These are phyloP conservation scores for Geotrupes spiniger DNA, from an alignment of 2,888 invertebrate genomes.

Conservation along the genomic window DNA sequence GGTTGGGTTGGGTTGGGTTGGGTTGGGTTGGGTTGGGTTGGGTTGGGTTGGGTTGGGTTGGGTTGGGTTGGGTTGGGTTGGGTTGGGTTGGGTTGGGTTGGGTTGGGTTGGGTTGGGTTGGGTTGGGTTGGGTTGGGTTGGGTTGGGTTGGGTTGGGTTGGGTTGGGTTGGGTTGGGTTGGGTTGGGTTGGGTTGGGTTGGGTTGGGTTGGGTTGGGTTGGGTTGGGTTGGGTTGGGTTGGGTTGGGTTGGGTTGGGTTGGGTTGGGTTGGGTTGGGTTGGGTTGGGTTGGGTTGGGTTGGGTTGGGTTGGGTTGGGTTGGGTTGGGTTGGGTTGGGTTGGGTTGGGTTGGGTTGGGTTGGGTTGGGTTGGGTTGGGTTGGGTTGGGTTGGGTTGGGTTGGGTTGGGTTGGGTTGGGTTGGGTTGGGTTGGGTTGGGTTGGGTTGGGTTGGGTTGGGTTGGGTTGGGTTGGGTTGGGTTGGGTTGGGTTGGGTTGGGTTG, in stretches of 20 bases:
- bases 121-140: conserved; percentile 1
- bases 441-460: conserved; percentile 1
- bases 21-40: conserved; percentile 1
- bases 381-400: conserved; percentile 30
- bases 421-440: conserved; percentile 1
- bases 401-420: conserved; percentile 18
- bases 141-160: conserved; percentile 1
- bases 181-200: conserved; percentile 1
- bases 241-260: conserved; percentile 1
- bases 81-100: conserved; percentile 1
- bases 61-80: conserved; percentile 1
- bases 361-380: conserved; percentile 29
- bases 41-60: conserved; percentile 1
- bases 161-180: not conserved
- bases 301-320: conserved; percentile 1
- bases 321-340: conserved; percentile 1
- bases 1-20: conserved; percentile 1
- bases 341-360: conserved; percentile 1
- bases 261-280: conserved; percentile 1
- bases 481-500: conserved; percentile 1
- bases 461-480: conserved; percentile 1
- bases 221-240: conserved; percentile 1
- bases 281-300: conserved; percentile 1
- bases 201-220: conserved; percentile 1
- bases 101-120: conserved; percentile 1